phyloP scores from a whole-genome alignment of 2,888 invertebrate genomes.

The Plebejus melissa region DNA sequence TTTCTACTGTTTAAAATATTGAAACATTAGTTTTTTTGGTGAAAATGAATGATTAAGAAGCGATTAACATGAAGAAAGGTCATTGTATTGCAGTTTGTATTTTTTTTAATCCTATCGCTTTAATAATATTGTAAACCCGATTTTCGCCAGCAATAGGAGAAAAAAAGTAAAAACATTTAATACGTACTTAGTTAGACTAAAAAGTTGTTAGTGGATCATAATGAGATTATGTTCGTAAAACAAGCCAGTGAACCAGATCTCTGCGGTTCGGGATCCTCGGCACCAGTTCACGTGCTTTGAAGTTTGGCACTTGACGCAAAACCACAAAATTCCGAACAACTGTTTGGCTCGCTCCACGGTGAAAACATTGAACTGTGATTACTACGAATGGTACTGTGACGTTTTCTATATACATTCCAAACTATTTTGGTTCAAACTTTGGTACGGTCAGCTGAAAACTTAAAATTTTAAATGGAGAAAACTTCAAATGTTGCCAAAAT shows the following conservation, averaged over 20 bases:
- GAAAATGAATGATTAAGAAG: no score
- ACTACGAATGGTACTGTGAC: not conserved
- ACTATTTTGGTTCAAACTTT: not conserved
- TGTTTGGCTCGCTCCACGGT: slow-evolving; percentile 13
- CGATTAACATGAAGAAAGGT: no score
- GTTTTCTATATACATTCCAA: slow-evolving; percentile 1
- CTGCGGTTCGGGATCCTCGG: not conserved
- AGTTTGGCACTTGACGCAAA: slow-evolving; percentile 10
- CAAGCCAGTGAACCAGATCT: slow-evolving; percentile 1
- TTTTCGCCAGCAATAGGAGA: not conserved
- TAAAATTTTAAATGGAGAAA: no score
- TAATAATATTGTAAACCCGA: no score
- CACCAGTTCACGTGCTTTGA: not conserved
- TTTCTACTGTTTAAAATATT: no score
- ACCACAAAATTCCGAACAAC: slow-evolving; percentile 7
- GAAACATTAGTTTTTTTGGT: no score
- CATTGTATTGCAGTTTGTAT: no score
- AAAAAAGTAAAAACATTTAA: not conserved
- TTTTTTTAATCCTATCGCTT: no score
- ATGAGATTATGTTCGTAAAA: not conserved
- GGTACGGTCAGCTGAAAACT: not conserved
- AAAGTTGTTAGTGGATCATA: not conserved
- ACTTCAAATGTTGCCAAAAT: no score
- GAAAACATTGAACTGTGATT: not conserved
- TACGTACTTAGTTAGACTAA: not conserved